Evolutionary conservation across 2,797 vertebrate genomes (phyloP).

Genomic region (Crenuchus spilurus): DNA sequence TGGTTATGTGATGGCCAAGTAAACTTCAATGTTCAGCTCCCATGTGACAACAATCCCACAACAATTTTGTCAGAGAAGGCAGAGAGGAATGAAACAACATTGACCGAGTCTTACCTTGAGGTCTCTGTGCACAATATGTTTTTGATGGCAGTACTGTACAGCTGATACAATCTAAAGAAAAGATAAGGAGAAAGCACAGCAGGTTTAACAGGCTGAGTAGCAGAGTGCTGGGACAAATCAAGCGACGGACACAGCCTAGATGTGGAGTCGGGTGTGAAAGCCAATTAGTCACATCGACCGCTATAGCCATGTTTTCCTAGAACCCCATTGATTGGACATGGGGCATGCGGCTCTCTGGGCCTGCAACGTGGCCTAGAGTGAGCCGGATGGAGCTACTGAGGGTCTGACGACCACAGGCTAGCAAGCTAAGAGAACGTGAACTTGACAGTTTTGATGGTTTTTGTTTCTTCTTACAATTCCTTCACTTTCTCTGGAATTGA

Average conservation of each 20-base stretch:
- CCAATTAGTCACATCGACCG: conserved; percentile 39
- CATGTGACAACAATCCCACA: too few species aligned
- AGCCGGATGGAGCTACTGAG: neutral
- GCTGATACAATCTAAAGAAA: conserved; percentile 86
- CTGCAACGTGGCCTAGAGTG: conserved; percentile 20
- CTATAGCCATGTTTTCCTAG: conserved; percentile 41
- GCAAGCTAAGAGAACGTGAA: neutral
- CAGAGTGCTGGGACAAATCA: neutral
- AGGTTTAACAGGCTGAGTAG: neutral
- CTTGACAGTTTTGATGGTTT: neutral
- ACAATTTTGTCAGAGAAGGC: neutral
- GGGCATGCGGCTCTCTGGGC: conserved; percentile 17
- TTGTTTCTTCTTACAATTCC: neutral
- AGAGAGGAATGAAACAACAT: neutral
- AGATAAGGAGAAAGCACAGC: conserved; percentile 31
- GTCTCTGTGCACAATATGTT: conserved; percentile 91
- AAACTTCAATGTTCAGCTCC: too few species aligned
- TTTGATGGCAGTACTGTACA: conserved; percentile 94
- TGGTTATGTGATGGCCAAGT: too few species aligned
- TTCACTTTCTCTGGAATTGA: too few species aligned
- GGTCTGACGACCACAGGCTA: neutral
- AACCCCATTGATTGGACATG: conserved; percentile 46
- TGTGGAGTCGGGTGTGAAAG: conserved; percentile 31
- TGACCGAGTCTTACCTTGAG: conserved; percentile 80
- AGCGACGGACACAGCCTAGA: conserved; percentile 15